These are phyloP conservation scores for Pomacea maculata DNA, from an alignment of 1,140 invertebrate genomes.

Conservation along the genomic window DNA sequence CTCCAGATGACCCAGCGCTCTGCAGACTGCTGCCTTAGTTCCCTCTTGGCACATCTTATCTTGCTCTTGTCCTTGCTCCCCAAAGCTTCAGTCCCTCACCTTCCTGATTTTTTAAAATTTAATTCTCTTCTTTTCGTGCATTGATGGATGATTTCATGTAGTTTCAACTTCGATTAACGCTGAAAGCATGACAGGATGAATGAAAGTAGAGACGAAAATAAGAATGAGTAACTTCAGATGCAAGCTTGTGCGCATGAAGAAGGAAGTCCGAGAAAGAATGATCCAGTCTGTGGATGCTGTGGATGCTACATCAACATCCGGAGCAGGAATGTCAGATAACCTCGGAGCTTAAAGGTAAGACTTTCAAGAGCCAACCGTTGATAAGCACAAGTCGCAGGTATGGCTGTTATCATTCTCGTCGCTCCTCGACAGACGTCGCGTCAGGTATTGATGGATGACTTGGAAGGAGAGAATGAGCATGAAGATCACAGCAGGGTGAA, in stretches of 20 bases:
- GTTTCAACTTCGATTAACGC: too few species aligned
- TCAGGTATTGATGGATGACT: background rate
- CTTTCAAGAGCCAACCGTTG: background rate
- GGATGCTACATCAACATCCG: background rate
- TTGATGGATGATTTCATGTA: too few species aligned
- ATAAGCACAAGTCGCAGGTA: background rate
- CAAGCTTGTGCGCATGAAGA: background rate
- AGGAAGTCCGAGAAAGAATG: background rate
- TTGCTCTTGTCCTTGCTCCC: too few species aligned
- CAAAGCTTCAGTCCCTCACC: too few species aligned
- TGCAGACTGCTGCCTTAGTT: too few species aligned
- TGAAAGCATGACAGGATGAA: slow-evolving; percentile 3
- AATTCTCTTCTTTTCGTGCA: too few species aligned
- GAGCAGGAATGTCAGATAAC: background rate
- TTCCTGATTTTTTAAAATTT: too few species aligned
- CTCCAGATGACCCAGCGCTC: too few species aligned
- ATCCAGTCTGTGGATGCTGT: too few species aligned
- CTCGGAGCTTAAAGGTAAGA: background rate
- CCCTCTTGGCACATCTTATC: too few species aligned
- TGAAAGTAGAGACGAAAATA: slow-evolving; percentile 2
- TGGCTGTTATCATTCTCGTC: background rate
- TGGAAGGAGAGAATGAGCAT: too few species aligned
- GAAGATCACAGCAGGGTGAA: too few species aligned
- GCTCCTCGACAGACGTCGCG: background rate
- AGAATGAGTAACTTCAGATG: background rate